These are phyloP conservation scores for Cyrtorhinus lividipennis DNA, from an alignment of 1,140 invertebrate species.

Conservation along the genomic window DNA sequence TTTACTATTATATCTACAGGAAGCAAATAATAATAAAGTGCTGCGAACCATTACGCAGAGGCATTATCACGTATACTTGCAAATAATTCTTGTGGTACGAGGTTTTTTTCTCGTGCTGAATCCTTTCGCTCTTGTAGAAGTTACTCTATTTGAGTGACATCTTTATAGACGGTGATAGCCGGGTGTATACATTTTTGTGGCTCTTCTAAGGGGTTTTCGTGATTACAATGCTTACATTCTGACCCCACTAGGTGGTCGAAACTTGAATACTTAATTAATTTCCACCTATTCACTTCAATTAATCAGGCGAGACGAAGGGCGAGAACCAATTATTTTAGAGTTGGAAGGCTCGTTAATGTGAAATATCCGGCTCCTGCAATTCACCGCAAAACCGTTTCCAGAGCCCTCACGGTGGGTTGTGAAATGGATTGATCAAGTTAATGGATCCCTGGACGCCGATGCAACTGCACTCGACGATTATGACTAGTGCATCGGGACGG, in stretches of 20 bases:
- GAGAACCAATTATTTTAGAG: not conserved
- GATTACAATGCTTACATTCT: no score
- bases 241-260: no score
- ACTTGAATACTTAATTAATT: not conserved
- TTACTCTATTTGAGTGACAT: no score
- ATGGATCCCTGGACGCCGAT: not conserved
- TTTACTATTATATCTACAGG: conserved; percentile 1
- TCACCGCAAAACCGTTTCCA: not conserved
- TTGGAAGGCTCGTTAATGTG: not conserved
- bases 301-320: not conserved
- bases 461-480: not conserved
- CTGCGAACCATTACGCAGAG: not conserved
- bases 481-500: not conserved
- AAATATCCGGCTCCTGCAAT: no score
- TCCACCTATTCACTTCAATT: not conserved
- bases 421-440: conserved; percentile 13
- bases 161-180: no score
- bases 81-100: no score
- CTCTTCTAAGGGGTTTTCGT: no score
- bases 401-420: not conserved
- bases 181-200: no score
- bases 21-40: conserved; percentile 1
- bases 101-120: no score
- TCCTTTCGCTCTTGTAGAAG: no score
- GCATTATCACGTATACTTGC: no score